Evolutionary conservation across 2,113 vertebrate species (phyloP).

Genomic region (Heliornis fulica): DNA sequence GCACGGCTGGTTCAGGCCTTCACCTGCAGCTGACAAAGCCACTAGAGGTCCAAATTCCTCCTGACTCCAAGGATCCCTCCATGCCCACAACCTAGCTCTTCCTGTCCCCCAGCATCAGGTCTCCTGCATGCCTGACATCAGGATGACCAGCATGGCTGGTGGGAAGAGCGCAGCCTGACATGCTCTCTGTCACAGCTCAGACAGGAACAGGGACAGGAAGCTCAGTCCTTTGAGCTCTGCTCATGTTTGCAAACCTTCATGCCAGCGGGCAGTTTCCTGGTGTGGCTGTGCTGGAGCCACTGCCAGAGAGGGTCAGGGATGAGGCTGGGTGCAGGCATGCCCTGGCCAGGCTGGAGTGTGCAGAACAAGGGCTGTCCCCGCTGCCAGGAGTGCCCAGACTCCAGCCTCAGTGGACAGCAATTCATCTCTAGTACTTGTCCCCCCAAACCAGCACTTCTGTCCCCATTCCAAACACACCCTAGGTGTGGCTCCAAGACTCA

Average conservation of each 20-base stretch:
- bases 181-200: rapidly evolving
- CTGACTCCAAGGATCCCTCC: not conserved
- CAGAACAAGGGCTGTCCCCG: not conserved
- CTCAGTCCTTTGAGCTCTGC: not conserved
- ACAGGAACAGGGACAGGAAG: conserved; percentile 13
- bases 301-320: not conserved
- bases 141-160: not conserved
- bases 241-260: not conserved
- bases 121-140: not conserved
- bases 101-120: not conserved
- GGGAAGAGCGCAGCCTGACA: not conserved
- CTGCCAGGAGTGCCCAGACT: not conserved
- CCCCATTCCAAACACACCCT: not conserved
- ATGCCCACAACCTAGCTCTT: not conserved
- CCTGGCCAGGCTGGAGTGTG: not conserved
- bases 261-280: not conserved
- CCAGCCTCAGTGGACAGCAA: not conserved
- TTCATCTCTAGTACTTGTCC: not conserved
- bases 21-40: not conserved
- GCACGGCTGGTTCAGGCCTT: not conserved
- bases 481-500: not conserved
- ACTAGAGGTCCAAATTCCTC: not conserved
- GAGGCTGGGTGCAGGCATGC: not conserved
- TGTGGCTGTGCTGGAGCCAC: not conserved
- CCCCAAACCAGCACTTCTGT: not conserved